Percentiles rank a stretch among this genome's conserved stretches.
Evolutionary conservation across 2,888 invertebrate genomes (phyloP).

Genomic region (Vannuccia rotundouncinata): DNA sequence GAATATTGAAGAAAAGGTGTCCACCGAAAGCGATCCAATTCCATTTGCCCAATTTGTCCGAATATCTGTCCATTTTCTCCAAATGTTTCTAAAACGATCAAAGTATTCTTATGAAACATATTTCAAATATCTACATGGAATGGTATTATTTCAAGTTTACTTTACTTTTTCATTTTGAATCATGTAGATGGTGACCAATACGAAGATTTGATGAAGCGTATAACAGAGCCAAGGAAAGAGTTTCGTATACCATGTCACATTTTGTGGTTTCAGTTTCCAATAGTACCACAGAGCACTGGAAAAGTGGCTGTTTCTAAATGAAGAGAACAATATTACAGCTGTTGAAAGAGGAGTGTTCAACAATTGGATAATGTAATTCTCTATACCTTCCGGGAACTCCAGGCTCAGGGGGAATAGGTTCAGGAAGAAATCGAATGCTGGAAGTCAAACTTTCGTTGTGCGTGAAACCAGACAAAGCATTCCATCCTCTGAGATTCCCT

Average conservation of each 20-base stretch:
- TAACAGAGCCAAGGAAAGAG: conserved; percentile 42
- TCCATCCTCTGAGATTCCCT: conserved; percentile 39
- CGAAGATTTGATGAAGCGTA: conserved; percentile 41
- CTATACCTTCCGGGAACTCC: conserved; percentile 43
- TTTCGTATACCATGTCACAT: conserved; percentile 40
- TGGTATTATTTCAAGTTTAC: neutral
- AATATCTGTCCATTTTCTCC: conserved; percentile 16
- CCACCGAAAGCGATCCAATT: conserved; percentile 41
- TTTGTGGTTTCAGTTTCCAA: conserved; percentile 42
- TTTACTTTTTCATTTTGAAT: conserved; percentile 41
- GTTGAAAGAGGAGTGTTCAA: too few relatives aligned
- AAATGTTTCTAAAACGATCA: neutral
- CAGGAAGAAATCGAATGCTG: conserved; percentile 40
- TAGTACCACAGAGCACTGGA: conserved; percentile 42
- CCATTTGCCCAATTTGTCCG: conserved; percentile 33
- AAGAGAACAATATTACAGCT: too few relatives aligned
- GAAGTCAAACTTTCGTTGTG: conserved; percentile 42
- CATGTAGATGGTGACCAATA: conserved; percentile 41
- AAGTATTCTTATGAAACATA: neutral
- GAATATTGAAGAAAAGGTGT: conserved; percentile 42
- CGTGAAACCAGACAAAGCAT: conserved; percentile 42
- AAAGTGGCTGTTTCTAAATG: neutral
- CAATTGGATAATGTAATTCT: too few relatives aligned
- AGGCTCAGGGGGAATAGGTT: conserved; percentile 41
- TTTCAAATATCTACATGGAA: neutral